A percentile compares a stretch with the other conserved stretches of the same genome.
These are phyloP conservation scores for Coremacera marginata DNA, from an alignment of 2,888 invertebrate genomes.

Conservation along the genomic window DNA sequence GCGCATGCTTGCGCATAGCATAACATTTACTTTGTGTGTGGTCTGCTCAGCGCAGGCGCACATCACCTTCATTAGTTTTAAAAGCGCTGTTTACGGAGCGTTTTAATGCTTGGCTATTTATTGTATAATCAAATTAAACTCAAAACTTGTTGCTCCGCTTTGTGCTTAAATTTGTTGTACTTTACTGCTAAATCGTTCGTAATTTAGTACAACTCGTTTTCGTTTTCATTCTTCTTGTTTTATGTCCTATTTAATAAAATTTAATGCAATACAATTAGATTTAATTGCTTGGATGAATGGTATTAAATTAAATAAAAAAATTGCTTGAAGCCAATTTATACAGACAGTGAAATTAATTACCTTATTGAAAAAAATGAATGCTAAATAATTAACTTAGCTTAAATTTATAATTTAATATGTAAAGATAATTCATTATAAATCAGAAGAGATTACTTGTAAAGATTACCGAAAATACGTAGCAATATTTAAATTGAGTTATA, in stretches of 20 bases:
- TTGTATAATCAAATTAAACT: background rate
- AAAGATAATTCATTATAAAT: no score
- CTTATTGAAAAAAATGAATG: no score
- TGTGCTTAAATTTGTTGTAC: background rate
- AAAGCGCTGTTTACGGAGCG: conserved; percentile 31
- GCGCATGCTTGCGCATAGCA: conserved; percentile 40
- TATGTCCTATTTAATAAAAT: background rate
- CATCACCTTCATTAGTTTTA: conserved; percentile 18
- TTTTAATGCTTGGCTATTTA: conserved; percentile 7
- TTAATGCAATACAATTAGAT: background rate
- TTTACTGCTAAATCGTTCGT: background rate
- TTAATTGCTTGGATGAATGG: background rate
- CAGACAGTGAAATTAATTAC: no score
- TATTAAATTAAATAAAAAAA: background rate
- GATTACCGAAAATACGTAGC: no score
- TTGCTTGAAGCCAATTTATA: no score
- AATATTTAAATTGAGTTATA: no score
- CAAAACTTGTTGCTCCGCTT: background rate
- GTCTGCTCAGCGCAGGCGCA: conserved; percentile 32
- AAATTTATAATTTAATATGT: no score
- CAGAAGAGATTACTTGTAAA: no score
- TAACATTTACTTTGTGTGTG: conserved; percentile 24
- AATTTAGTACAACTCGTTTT: background rate
- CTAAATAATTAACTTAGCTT: no score
- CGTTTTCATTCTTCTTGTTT: background rate